Percentiles rank a stretch among this genome's conserved stretches.
Conservation (phyloP, 2,113 vertebrate species). For the Cyanoliseus patagonus region DNA sequence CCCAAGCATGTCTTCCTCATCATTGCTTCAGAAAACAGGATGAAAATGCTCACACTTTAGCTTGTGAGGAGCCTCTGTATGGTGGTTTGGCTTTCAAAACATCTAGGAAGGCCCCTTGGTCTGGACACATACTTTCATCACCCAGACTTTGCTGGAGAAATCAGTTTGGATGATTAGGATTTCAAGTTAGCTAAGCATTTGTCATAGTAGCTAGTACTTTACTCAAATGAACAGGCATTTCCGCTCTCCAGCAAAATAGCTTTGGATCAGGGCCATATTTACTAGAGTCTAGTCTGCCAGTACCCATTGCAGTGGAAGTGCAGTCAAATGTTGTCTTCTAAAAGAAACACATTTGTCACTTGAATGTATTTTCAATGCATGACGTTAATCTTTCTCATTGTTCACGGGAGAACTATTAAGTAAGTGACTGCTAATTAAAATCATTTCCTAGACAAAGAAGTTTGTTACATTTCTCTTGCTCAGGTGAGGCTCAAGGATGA, state of each 20-base stretch:
- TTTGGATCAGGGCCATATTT: background rate
- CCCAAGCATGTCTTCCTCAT: background rate
- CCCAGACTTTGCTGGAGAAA: background rate
- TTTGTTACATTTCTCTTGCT: background rate
- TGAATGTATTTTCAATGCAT: background rate
- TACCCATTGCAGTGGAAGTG: background rate
- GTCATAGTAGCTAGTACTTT: background rate
- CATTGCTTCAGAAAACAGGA: background rate
- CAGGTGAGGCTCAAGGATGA: background rate
- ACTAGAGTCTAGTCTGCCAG: background rate
- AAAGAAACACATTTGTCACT: background rate
- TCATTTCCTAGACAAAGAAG: constrained; percentile 1
- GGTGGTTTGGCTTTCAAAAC: background rate
- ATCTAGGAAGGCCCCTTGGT: background rate
- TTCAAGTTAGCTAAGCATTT: background rate
- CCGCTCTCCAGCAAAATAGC: background rate
- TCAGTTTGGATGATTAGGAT: background rate
- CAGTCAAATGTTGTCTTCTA: background rate
- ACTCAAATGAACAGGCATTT: background rate
- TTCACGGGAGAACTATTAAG: background rate
- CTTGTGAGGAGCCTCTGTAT: background rate
- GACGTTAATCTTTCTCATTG: background rate
- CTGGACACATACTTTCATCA: background rate
- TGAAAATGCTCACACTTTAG: background rate
- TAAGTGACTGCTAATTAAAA: constrained; percentile 26